Base-by-base conservation (phyloP, 2,797 vertebrate species). In the Propithecus perrieri region DNA sequence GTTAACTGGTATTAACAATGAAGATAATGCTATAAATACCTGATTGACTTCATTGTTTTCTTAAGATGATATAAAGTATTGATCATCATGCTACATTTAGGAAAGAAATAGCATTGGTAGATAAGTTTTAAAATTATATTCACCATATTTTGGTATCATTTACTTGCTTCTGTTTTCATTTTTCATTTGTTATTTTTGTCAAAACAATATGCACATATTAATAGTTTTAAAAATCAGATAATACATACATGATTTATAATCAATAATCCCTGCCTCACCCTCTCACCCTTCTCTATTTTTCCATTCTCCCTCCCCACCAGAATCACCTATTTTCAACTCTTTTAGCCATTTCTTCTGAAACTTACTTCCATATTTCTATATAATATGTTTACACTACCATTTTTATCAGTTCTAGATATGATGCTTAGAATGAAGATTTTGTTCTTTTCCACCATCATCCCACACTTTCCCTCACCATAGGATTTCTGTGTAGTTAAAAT, bases 401-500 rank as follows among this genome's bases (percentile, higher is more conserved):
- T 91, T 46, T 95, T 22, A 69, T 74, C 50, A 81, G 3, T 65
- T 76, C 85, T 72, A 87, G n/a, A 67, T 13, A 91, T 7, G 3
- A 74, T 46, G 10, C 33, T 85, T 87, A 41, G 74, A 89, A 94
- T 72, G 14, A 83, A 86, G 18, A 33, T 72, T 67, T 89, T 72
- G 30, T 72, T 50, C 20, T 79, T 90, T 78, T 86, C 12, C 43
- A 41, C 35, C 30, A 84, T 55, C 15, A 86, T 79, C 8, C 22
- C 48, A 75, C 3, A 57, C 14, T 78, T 90, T 74, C 22, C 41
- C 41, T 81, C 46, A 72, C 30, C 33, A 46, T 15, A 86, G 20
- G 1, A 85, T 53, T 92, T 86, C 74, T 79, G 38, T 74, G 26
- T 48, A n/a, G n/a, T 71, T 95, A 89, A 96, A 85, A 89, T 94